These are phyloP conservation scores for Netelia fuscicornis DNA, from an alignment of 2,888 invertebrate species.

Conservation along the genomic window DNA sequence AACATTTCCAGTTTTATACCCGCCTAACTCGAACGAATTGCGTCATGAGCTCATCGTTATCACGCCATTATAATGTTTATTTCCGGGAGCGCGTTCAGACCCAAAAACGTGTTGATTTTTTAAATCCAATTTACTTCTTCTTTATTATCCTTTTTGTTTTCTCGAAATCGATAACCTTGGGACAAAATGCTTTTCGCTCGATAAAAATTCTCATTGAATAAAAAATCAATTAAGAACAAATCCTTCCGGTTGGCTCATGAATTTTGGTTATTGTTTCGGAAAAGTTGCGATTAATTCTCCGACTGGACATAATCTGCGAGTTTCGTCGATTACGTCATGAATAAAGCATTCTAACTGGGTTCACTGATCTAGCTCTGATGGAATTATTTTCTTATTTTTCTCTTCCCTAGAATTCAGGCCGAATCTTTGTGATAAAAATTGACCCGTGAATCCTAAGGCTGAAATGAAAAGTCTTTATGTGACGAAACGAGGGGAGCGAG, in stretches of 20 bases:
- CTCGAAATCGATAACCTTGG: background rate
- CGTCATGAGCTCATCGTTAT: slow-evolving; percentile 66
- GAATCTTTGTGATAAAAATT: slow-evolving; percentile 17
- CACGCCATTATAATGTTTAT: slow-evolving; percentile 56
- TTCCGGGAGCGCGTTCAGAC: slow-evolving; percentile 20
- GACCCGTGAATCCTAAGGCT: background rate
- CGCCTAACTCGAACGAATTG: slow-evolving; percentile 69
- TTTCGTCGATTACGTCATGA: slow-evolving; percentile 40
- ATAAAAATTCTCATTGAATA: background rate
- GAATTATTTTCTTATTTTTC: slow-evolving; percentile 26
- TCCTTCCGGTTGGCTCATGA: background rate
- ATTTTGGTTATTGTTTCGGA: slow-evolving; percentile 24
- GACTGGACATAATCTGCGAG: slow-evolving; percentile 20
- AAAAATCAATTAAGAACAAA: background rate
- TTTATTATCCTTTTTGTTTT: too few relatives aligned
- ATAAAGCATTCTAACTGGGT: slow-evolving; percentile 46
- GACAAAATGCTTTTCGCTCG: too few relatives aligned
- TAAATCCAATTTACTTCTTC: too few relatives aligned
- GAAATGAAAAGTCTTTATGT: background rate
- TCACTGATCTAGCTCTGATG: slow-evolving; percentile 48
- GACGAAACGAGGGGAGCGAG: background rate
- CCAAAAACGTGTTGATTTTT: too few relatives aligned
- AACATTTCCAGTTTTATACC: slow-evolving; percentile 62
- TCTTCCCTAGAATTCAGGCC: slow-evolving; percentile 23
- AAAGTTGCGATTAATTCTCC: slow-evolving; percentile 47